Evolutionary conservation across 2,797 vertebrate species (phyloP).

Genomic region (Sebastes itinus): DNA sequence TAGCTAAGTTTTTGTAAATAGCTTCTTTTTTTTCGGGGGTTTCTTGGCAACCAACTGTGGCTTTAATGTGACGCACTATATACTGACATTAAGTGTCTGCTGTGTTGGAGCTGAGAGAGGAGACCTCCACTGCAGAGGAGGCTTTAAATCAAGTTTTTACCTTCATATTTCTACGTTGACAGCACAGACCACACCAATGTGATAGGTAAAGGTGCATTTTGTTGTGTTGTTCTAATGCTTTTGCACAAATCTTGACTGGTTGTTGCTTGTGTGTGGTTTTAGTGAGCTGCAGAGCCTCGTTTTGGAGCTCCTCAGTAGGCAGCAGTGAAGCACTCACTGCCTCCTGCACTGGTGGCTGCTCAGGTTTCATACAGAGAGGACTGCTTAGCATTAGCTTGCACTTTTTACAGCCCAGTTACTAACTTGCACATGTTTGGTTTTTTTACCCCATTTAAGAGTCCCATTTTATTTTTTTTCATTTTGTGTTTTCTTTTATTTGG

Average conservation of each 20-base stretch:
- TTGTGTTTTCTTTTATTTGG: no score
- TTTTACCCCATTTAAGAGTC: neutral
- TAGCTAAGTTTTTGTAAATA: conserved; percentile 27
- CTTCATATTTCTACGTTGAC: neutral
- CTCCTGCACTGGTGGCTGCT: neutral
- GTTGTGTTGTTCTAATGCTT: neutral
- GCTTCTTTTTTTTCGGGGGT: neutral
- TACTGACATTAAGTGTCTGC: conserved; percentile 44
- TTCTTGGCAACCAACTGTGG: conserved; percentile 69
- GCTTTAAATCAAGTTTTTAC: conserved; percentile 51
- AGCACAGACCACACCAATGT: conserved; percentile 39
- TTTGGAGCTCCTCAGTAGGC: conserved; percentile 57
- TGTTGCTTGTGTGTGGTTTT: neutral
- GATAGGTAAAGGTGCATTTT: conserved; percentile 53
- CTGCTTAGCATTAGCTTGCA: neutral
- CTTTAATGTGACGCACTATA: conserved; percentile 76
- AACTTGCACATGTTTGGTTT: no score
- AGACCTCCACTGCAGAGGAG: conserved; percentile 53
- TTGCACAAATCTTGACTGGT: neutral
- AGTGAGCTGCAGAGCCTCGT: conserved; percentile 54
- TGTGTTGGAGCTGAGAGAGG: conserved; percentile 42
- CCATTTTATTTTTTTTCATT: neutral
- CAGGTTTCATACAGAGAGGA: neutral
- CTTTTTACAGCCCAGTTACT: neutral
- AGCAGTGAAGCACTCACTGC: conserved; percentile 17